phyloP scores from a whole-genome alignment of 2,797 vertebrate genomes.

The Dryobates pubescens region DNA sequence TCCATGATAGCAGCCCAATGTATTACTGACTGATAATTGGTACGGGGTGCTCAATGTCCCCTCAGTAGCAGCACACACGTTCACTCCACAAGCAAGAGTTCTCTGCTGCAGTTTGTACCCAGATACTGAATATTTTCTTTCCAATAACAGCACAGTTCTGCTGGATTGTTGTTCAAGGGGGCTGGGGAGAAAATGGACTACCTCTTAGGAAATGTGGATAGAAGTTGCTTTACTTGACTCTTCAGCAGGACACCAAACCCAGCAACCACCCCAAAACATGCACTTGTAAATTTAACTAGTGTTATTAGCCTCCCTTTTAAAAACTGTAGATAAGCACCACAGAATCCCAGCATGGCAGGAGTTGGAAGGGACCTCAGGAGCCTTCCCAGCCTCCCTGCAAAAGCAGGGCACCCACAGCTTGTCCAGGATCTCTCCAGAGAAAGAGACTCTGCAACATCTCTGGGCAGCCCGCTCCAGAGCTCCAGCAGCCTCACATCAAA shows the following conservation, averaged over 20 bases:
- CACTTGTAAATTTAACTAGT: neutral
- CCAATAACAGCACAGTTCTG: neutral
- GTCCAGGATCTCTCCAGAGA: too few species aligned
- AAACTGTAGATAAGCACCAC: too few species aligned
- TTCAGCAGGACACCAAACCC: neutral
- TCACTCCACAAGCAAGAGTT: neutral
- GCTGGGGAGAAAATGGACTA: neutral
- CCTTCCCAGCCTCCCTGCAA: too few species aligned
- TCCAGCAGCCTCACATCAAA: too few species aligned
- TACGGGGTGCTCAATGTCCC: neutral
- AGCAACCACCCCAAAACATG: neutral
- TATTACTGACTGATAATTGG: neutral
- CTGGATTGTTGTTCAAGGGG: neutral
- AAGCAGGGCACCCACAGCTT: too few species aligned
- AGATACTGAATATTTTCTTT: neutral
- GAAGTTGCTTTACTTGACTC: neutral
- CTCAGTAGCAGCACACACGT: neutral
- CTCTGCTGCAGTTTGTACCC: neutral
- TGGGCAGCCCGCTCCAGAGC: too few species aligned
- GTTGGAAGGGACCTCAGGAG: too few species aligned
- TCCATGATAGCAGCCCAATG: neutral
- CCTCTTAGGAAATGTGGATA: too few species aligned
- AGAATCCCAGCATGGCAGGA: too few species aligned
- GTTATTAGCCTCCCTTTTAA: too few species aligned
- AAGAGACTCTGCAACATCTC: too few species aligned